phyloP scores from a whole-genome alignment of 1,140 invertebrate genomes.

The Nymphalis io region DNA sequence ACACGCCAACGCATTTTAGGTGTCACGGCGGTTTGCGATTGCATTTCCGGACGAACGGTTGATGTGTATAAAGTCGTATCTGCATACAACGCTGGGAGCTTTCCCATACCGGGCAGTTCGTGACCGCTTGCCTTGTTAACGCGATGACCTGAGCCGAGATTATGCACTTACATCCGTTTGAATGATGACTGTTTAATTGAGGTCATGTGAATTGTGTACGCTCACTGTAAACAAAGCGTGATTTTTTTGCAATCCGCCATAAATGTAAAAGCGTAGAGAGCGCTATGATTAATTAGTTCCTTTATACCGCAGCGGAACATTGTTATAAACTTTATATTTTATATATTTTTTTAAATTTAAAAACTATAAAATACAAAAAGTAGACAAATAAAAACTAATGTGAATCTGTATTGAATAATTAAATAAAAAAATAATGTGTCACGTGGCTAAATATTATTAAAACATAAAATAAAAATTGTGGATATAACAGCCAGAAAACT shows the following conservation, averaged over 20 bases:
- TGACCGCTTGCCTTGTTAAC: constrained; percentile 72
- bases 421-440: not conserved
- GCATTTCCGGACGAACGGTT: constrained; percentile 41
- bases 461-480: not conserved
- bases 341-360: not conserved
- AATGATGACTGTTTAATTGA: constrained; percentile 74
- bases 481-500: not conserved
- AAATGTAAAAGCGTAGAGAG: constrained; percentile 40
- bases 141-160: constrained; percentile 69
- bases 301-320: constrained; percentile 16
- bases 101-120: constrained; percentile 75
- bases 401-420: not conserved
- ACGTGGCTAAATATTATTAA: not conserved
- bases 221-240: constrained; percentile 54
- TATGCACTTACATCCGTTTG: constrained; percentile 74
- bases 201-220: constrained; percentile 70
- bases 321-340: constrained; percentile 10
- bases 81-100: constrained; percentile 72
- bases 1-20: constrained; percentile 26
- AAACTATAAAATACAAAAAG: not conserved
- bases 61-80: constrained; percentile 56
- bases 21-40: constrained; percentile 33
- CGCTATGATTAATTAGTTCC: constrained; percentile 32
- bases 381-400: not conserved
- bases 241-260: constrained; percentile 46